Evolutionary conservation across 2,797 vertebrate species (phyloP), one percentile per base, ranked within the genome.

Genomic region (Propithecus deckenii): DNA sequence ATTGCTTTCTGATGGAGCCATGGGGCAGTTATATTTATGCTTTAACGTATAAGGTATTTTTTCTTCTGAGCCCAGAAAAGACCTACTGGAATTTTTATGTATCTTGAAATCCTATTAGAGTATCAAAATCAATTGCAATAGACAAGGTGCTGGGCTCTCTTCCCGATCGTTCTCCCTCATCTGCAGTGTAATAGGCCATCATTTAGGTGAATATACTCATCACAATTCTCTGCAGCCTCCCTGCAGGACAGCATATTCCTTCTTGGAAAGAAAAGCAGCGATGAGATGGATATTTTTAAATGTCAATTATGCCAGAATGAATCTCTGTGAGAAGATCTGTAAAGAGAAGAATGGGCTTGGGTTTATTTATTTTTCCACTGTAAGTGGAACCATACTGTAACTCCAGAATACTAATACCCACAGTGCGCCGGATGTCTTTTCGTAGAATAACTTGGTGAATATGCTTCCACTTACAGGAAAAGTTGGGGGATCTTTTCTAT

Each of bases 301-400:
- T 89, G 91, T 84, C 84, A 86, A 23, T 96, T 94, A 92, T 95
- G 48, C 76, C 81, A 86, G 75, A 94, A 63, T 93, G 92, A 94
- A 94, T 97, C 94, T 95, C 86, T 93, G 72, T 46, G 86, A 96
- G 86, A 71, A 72, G 83, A 86, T 63, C 78, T 57, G 32, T 71
- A 83, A 48, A 97, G 86, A 97, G 84, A 94, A 96, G 86, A 67
- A 67, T 52, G 46, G 89, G 55, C 91, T 50, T 32, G 28, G 48
- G 50, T 35, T 67, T 97, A 52, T 83, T 95, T 95, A 55, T 94
- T 89, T 96, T 92, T 71, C 67, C 46, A 43, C 67, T 69, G 46
- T 93, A 84, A 92, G 69, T 25, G 22, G 86, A 92, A 41, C 13
- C n/a, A 18, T 86, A 89, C 84, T 90, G 25, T 69, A 78, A 30